Evolutionary conservation across 2,113 vertebrate species (phyloP).

Genomic region (Pygoscelis antarcticus): DNA sequence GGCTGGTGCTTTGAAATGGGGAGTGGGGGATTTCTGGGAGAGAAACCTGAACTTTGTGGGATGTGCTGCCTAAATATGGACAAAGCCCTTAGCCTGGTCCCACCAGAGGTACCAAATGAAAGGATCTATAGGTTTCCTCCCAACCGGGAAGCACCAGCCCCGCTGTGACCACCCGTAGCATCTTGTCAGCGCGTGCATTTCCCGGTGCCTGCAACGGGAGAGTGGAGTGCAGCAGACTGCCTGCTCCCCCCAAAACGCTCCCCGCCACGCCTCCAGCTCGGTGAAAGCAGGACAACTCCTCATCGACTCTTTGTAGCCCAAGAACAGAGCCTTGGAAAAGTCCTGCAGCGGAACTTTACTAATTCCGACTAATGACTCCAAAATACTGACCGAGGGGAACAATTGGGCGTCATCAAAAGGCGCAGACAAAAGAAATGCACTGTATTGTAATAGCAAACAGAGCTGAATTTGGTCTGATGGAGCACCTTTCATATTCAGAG

Average conservation of each 20-base stretch:
- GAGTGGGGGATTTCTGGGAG: background rate
- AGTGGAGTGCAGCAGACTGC: background rate
- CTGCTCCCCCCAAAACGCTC: background rate
- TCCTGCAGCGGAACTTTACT: slow-evolving; percentile 1
- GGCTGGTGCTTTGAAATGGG: background rate
- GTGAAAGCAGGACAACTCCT: slow-evolving; percentile 28
- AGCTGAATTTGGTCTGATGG: slow-evolving; percentile 22
- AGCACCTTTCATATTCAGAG: slow-evolving; percentile 34
- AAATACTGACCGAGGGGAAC: slow-evolving; percentile 24
- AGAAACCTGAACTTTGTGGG: background rate
- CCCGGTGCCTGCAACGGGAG: background rate
- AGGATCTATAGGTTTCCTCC: background rate
- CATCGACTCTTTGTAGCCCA: background rate
- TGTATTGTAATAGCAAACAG: slow-evolving; percentile 23
- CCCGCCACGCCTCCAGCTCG: background rate
- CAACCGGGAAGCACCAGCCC: background rate
- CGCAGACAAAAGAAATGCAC: background rate
- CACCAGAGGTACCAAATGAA: background rate
- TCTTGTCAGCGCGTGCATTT: background rate
- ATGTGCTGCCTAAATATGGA: background rate
- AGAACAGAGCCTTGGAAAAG: slow-evolving; percentile 40
- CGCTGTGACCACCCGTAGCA: background rate
- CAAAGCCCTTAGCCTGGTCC: background rate
- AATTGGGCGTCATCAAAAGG: slow-evolving; percentile 15
- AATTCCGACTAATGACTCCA: slow-evolving; percentile 39